Percentiles rank a stretch among this genome's conserved stretches.
These are phyloP conservation scores for Chrysaora quinquecirrha DNA, from an alignment of 30 jellyfish, hydroid and myxozoan species.

Conservation along the genomic window DNA sequence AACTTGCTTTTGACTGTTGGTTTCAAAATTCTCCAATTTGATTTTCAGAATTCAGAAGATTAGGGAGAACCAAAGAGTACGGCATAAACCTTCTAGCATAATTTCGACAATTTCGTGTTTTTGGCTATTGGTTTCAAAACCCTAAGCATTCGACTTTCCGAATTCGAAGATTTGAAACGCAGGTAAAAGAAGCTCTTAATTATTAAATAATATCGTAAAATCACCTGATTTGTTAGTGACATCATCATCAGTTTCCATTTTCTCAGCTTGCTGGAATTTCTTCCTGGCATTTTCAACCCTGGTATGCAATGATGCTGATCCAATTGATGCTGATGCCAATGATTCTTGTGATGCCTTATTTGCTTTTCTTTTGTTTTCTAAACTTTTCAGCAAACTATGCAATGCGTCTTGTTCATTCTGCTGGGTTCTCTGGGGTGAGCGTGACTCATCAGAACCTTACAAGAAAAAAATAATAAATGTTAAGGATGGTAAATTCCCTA, in stretches of 20 bases:
- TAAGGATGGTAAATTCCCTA: not conserved
- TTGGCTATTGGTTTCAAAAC: too few species aligned
- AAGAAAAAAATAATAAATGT: not conserved
- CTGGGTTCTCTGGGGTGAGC: conserved; percentile 26
- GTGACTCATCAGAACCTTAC: conserved; percentile 55
- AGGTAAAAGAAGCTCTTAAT: too few species aligned
- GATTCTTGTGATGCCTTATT: not conserved
- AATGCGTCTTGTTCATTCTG: conserved; percentile 65
- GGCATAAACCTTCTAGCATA: too few species aligned
- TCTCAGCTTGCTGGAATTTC: conserved; percentile 26
- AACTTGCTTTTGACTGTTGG: too few species aligned
- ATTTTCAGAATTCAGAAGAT: too few species aligned
- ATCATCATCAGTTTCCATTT: not conserved
- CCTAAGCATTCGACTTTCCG: too few species aligned
- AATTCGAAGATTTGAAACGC: too few species aligned
- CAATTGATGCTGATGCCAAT: conserved; percentile 34
- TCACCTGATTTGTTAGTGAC: too few species aligned
- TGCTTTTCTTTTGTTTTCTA: conserved; percentile 53
- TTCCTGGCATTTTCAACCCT: conserved; percentile 69
- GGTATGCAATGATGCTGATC: conserved; percentile 44
- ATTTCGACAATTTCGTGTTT: too few species aligned
- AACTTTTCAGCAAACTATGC: conserved; percentile 40
- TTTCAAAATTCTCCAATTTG: too few species aligned
- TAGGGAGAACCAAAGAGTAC: too few species aligned
- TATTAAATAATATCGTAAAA: too few species aligned